Conservation (phyloP, 1,140 invertebrate species). For the Drosophila azteca region DNA sequence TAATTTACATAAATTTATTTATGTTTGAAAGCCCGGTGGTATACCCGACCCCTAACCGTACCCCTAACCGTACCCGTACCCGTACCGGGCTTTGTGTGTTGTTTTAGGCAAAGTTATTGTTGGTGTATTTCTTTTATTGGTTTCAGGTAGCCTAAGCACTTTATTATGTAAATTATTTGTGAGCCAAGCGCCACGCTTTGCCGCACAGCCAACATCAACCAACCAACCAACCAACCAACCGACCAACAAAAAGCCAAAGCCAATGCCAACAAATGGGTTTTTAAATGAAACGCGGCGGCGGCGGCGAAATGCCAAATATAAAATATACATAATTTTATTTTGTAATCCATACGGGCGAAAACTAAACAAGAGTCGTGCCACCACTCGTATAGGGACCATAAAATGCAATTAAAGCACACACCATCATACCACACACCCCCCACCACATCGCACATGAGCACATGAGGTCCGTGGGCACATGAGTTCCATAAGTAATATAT, state of each 20-base stretch:
- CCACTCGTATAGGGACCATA: neutral
- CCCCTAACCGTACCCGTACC: neutral
- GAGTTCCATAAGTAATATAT: conserved; percentile 46
- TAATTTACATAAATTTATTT: conserved; percentile 81
- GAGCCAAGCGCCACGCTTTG: conserved; percentile 73
- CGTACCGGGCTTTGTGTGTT: conserved; percentile 42
- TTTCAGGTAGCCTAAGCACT: conserved; percentile 81
- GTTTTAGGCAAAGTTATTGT: conserved; percentile 43
- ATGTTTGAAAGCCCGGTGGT: conserved; percentile 64
- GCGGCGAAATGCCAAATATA: conserved; percentile 3
- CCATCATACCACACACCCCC: neutral
- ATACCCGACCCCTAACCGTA: too few species aligned
- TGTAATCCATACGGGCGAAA: conserved; percentile 45
- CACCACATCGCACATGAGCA: neutral
- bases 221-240: conserved; percentile 6
- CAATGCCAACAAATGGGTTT: conserved; percentile 48
- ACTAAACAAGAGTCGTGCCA: conserved; percentile 40
- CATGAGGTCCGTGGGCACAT: conserved; percentile 1
- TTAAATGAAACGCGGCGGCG: conserved; percentile 48
- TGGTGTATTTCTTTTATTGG: conserved; percentile 62
- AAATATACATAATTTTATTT: conserved; percentile 65
- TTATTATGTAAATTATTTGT: conserved; percentile 75
- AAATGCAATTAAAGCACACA: conserved; percentile 61
- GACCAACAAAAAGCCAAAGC: conserved; percentile 27
- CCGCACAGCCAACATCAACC: conserved; percentile 54